phyloP scores from a whole-genome alignment of 2,888 invertebrate species.

The Osedax frankpressi region DNA sequence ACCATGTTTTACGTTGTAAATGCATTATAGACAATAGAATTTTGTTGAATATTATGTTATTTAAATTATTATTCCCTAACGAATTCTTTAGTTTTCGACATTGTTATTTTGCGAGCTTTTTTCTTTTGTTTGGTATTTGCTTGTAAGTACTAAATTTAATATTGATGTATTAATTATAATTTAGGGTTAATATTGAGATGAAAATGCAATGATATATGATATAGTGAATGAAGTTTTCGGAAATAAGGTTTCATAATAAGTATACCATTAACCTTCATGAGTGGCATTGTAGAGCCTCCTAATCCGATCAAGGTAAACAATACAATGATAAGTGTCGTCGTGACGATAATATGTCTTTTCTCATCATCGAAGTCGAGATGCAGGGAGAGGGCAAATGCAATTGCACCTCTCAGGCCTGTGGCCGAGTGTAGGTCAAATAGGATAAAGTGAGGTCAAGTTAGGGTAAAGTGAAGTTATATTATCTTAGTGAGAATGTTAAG shows the following conservation, averaged over 20 bases:
- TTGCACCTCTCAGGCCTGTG: conserved; percentile 73
- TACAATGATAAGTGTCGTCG: conserved; percentile 92
- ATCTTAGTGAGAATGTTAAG: too few relatives aligned
- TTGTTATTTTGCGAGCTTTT: conserved; percentile 59
- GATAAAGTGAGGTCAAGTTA: too few relatives aligned
- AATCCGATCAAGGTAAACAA: conserved; percentile 85
- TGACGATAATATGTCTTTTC: conserved; percentile 88
- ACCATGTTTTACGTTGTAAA: too few relatives aligned
- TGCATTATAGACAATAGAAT: too few relatives aligned
- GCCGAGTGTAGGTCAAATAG: too few relatives aligned
- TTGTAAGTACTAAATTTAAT: conserved; percentile 51
- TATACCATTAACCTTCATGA: conserved; percentile 75
- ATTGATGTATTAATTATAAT: too few relatives aligned
- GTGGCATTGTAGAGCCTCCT: conserved; percentile 93
- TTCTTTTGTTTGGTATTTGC: conserved; percentile 57
- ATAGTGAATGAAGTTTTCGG: neutral
- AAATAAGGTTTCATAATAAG: conserved; percentile 6
- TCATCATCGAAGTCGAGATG: conserved; percentile 61
- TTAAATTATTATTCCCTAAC: too few relatives aligned
- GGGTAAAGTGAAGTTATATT: too few relatives aligned
- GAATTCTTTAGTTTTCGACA: conserved; percentile 97
- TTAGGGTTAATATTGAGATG: neutral
- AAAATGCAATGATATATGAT: neutral
- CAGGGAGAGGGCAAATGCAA: conserved; percentile 89
- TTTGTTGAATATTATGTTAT: too few relatives aligned